Conservation (phyloP, 2,888 invertebrate species). For the Cerceris ruficornis region DNA sequence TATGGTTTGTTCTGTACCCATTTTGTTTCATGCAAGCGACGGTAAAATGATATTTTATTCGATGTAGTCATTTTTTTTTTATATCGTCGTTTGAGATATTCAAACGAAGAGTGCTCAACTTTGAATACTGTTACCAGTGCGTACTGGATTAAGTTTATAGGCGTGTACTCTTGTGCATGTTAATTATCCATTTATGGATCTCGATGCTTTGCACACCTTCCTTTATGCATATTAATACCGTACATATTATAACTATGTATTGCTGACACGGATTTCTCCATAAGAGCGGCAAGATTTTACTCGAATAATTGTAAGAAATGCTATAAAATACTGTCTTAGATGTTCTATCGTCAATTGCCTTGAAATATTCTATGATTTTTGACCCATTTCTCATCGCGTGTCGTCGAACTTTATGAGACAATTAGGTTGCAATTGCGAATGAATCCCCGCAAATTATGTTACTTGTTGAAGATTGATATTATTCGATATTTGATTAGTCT, state of each 20-base stretch:
- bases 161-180: slow-evolving; percentile 13
- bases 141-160: slow-evolving; percentile 17
- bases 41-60: too few relatives aligned
- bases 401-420: too few relatives aligned
- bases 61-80: too few relatives aligned
- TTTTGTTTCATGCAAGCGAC: background rate
- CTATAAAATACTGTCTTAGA: background rate
- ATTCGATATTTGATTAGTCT: too few relatives aligned
- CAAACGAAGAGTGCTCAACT: too few relatives aligned
- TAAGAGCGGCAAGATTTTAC: slow-evolving; percentile 26
- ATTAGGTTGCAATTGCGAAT: too few relatives aligned
- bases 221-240: slow-evolving; percentile 58
- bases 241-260: slow-evolving; percentile 29
- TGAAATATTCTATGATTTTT: background rate
- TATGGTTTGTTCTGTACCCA: background rate
- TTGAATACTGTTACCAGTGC: slow-evolving; percentile 20
- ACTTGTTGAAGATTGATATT: too few relatives aligned
- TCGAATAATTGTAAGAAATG: background rate
- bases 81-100: too few relatives aligned
- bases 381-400: too few relatives aligned
- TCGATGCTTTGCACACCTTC: slow-evolving; percentile 48
- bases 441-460: too few relatives aligned
- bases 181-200: slow-evolving; percentile 49
- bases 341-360: background rate
- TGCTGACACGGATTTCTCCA: slow-evolving; percentile 16